These are phyloP conservation scores for Bombus pascuorum DNA, from an alignment of 1,140 invertebrate species.

Conservation along the genomic window DNA sequence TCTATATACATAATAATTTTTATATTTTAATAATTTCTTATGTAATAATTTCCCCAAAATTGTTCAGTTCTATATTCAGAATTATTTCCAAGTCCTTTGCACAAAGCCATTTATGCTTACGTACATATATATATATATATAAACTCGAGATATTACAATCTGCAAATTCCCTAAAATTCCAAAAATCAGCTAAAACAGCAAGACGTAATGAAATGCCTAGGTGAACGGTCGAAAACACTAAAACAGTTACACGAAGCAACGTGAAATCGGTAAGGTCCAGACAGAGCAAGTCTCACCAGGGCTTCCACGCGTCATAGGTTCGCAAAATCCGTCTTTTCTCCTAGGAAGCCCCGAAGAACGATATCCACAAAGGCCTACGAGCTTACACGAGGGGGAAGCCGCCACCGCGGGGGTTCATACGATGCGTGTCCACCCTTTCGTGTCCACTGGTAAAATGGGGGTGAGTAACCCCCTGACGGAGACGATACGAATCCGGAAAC, in stretches of 20 bases:
- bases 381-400: slow-evolving; percentile 22
- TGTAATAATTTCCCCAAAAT: too few species aligned
- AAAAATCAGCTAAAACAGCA: background rate
- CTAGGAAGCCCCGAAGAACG: slow-evolving; percentile 50
- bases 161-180: background rate
- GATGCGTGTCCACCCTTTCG: slow-evolving; percentile 37
- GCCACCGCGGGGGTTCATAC: background rate
- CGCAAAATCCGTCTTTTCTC: slow-evolving; percentile 52
- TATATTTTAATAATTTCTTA: too few species aligned
- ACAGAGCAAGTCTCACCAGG: background rate
- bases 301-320: slow-evolving; percentile 51
- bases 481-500: slow-evolving; percentile 17
- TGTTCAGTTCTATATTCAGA: too few species aligned
- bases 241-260: too few species aligned
- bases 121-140: too few species aligned
- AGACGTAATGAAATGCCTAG: background rate
- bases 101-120: too few species aligned
- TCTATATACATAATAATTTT: too few species aligned
- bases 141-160: too few species aligned
- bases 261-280: slow-evolving; percentile 3
- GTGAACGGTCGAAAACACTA: background rate
- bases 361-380: slow-evolving; percentile 33
- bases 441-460: slow-evolving; percentile 6
- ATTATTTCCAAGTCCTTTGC: too few species aligned
- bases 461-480: slow-evolving; percentile 48